Conservation (phyloP, 2,888 invertebrate species). For the Acanthosoma haemorrhoidale region DNA sequence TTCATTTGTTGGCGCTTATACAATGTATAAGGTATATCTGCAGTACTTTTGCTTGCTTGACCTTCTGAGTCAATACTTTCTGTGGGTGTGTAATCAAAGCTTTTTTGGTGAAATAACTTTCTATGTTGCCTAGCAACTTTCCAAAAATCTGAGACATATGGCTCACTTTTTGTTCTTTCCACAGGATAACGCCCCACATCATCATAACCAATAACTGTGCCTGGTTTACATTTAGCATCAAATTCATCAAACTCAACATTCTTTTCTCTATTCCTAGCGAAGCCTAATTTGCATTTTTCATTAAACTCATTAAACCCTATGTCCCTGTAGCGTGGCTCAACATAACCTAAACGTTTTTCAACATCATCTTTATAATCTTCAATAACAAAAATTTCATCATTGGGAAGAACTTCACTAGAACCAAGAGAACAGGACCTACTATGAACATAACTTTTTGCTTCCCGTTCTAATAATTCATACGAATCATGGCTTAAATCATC, state of each 20-base stretch:
- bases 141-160: conserved; percentile 63
- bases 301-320: conserved; percentile 43
- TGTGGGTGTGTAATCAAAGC: conserved; percentile 41
- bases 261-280: conserved; percentile 39
- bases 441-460: conserved; percentile 32
- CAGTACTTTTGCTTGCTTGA: conserved; percentile 52
- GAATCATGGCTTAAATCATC: conserved; percentile 85
- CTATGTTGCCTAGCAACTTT: conserved; percentile 47
- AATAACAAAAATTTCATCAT: conserved; percentile 70
- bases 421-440: conserved; percentile 49
- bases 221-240: conserved; percentile 42
- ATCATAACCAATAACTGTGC: conserved; percentile 43
- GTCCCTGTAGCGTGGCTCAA: conserved; percentile 42
- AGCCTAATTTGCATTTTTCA: conserved; percentile 43
- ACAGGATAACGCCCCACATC: conserved; percentile 45
- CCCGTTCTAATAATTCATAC: conserved; percentile 68
- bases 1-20: conserved; percentile 83
- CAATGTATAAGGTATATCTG: conserved; percentile 76
- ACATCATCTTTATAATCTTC: conserved; percentile 58
- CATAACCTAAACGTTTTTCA: conserved; percentile 40
- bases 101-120: conserved; percentile 53
- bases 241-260: conserved; percentile 41
- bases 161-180: conserved; percentile 75
- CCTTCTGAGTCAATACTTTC: conserved; percentile 55
- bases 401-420: conserved; percentile 74